Base-by-base conservation (phyloP, 2,888 invertebrate genomes). In the Trypoxylon attenuatum region DNA sequence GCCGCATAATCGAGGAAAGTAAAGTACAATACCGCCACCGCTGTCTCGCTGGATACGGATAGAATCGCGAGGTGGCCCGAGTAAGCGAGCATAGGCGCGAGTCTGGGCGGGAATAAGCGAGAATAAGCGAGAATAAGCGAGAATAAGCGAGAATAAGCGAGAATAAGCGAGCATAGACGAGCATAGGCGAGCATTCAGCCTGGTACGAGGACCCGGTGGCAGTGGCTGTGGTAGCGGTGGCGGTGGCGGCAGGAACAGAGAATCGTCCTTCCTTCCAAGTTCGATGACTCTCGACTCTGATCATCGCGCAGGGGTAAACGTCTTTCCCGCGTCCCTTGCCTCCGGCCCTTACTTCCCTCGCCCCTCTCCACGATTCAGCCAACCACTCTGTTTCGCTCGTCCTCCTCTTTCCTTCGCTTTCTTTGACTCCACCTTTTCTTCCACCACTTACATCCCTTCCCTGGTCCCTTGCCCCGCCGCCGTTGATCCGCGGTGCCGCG, bases 211-310 rank as follows among this genome's bases (percentile, higher is more conserved):
- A 21, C 60, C 39, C 46, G 41, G 56, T 42, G 22, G 41, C 25
- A 19, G 45, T 38, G 22, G 13, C 33, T 33, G 54, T 21, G 29
- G 29, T 33, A 25, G 33, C 33, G 33, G 33, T 33, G 33, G 33
- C 45, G 45, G 15, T 25, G 45, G 46, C 62, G 52, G 55, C 55
- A 56, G 45, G 55, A 39, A 53, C 52, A 21, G 56, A 33, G 33
- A 33, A 66, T 61, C 61, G 51, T 54, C 56, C 54, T 67, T 68
- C 50, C 45, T 65, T 52, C 47, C 57, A 76, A 70, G 80, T 81
- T 81, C 80, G 80, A 81, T 81, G 80, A 81, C 79, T 79, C 72
- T 67, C 64, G 47, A 60, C 55, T 61, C 60, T 64, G 64, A 68
- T 74, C 73, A 75, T 78, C 71, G 68, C 62, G 59, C n/a, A 50